Percentiles rank a stretch among this genome's conserved stretches.
These are phyloP conservation scores for Umimayanthus chanpuru DNA, from an alignment of 92 coral and sea anemone species.

Conservation along the genomic window DNA sequence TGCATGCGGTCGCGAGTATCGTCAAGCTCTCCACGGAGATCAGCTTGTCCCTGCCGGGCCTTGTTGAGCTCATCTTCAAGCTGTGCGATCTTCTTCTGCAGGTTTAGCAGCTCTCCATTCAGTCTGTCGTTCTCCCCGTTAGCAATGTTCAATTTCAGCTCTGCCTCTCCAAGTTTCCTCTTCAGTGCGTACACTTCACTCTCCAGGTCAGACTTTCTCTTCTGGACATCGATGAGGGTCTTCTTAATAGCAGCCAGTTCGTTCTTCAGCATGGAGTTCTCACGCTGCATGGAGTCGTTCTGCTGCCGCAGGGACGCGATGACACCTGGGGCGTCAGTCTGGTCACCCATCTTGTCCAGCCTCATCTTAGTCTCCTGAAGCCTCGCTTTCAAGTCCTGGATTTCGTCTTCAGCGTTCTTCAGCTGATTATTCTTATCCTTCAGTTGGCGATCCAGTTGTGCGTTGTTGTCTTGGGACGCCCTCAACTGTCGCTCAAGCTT, in stretches of 20 bases:
- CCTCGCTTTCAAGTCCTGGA: conserved; percentile 76
- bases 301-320: conserved; percentile 86
- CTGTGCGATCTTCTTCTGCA: conserved; percentile 80
- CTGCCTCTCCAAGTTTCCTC: conserved; percentile 71
- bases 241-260: conserved; percentile 72
- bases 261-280: conserved; percentile 85
- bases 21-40: conserved; percentile 77
- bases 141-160: conserved; percentile 72
- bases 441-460: conserved; percentile 72
- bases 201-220: conserved; percentile 79
- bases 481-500: conserved; percentile 81
- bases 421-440: conserved; percentile 69
- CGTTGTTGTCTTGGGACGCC: conserved; percentile 69
- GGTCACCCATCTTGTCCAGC: conserved; percentile 75
- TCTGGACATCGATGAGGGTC: conserved; percentile 73
- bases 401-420: conserved; percentile 84
- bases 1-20: conserved; percentile 69
- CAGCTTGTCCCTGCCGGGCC: conserved; percentile 82
- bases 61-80: conserved; percentile 80
- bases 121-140: conserved; percentile 79
- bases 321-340: conserved; percentile 85
- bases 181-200: conserved; percentile 73
- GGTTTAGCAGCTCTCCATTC: conserved; percentile 81
- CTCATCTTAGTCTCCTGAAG: conserved; percentile 84
- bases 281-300: conserved; percentile 85